Conservation (phyloP, 2,113 vertebrate species). For the Ailuropoda melanoleuca region DNA sequence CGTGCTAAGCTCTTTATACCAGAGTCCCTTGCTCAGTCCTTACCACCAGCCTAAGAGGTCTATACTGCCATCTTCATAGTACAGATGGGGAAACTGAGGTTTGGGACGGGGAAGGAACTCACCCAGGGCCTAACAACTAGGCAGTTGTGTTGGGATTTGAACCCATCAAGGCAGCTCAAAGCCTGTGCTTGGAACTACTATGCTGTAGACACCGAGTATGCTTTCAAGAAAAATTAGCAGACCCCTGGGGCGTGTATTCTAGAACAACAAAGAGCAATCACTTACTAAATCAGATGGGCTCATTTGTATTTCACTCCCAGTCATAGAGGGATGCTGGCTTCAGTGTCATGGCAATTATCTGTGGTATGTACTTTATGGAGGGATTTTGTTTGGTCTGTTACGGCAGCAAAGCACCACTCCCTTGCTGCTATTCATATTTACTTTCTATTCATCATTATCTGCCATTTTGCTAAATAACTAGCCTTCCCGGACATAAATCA, state of each 20-base stretch:
- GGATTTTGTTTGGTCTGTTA: slow-evolving; percentile 85
- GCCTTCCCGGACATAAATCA: slow-evolving; percentile 87
- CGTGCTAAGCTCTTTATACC: rapidly evolving
- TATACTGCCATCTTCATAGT: not conserved
- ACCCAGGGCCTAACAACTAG: too few relatives aligned
- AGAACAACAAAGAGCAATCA: slow-evolving; percentile 46
- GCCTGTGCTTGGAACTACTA: not conserved
- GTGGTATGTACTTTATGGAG: slow-evolving; percentile 82
- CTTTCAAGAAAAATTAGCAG: slow-evolving; percentile 68
- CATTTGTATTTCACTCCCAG: slow-evolving; percentile 71
- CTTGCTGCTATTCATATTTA: slow-evolving; percentile 85
- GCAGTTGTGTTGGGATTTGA: not conserved
- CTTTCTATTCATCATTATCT: slow-evolving; percentile 88
- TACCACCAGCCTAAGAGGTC: not conserved
- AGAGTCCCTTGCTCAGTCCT: not conserved
- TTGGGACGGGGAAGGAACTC: not conserved
- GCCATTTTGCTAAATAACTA: slow-evolving; percentile 89
- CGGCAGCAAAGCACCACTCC: slow-evolving; percentile 81
- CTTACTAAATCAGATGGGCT: slow-evolving; percentile 49
- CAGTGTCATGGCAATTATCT: slow-evolving; percentile 81
- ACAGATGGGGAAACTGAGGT: slow-evolving; percentile 13
- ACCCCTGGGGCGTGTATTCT: slow-evolving; percentile 39
- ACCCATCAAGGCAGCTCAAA: not conserved
- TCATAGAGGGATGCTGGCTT: slow-evolving; percentile 72
- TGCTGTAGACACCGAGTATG: not conserved